Percentiles rank a stretch among this genome's conserved stretches.
Evolutionary conservation across 2,888 invertebrate genomes (phyloP).

Genomic region (Meiosimyza platycephala): DNA sequence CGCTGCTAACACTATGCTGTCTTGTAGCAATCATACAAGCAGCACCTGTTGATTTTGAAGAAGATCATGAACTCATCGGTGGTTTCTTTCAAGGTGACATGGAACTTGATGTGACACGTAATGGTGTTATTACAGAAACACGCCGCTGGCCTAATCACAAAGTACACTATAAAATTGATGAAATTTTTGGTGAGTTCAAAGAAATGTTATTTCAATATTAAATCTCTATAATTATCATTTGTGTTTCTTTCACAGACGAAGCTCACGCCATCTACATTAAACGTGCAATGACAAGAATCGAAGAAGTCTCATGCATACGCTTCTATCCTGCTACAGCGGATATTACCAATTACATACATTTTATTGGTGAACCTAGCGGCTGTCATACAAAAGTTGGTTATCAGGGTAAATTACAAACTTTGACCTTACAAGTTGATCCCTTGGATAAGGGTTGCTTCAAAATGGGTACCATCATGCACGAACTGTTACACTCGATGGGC

Average conservation of each 20-base stretch:
- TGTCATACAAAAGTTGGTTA: constrained; percentile 83
- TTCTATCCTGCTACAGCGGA: constrained; percentile 72
- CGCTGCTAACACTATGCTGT: too few species aligned
- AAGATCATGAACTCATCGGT: constrained; percentile 80
- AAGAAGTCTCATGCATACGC: constrained; percentile 77
- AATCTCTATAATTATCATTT: too few species aligned
- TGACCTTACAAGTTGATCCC: constrained; percentile 51
- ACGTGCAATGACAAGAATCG: constrained; percentile 77
- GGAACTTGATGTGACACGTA: constrained; percentile 71
- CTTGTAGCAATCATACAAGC: too few species aligned
- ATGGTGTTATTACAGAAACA: constrained; percentile 71
- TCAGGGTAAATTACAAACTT: constrained; percentile 60
- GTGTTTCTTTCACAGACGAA: constrained; percentile 48
- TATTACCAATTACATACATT: constrained; percentile 46
- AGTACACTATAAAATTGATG: constrained; percentile 71
- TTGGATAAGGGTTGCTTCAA: constrained; percentile 58
- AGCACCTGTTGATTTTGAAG: too few species aligned
- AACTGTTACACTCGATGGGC: constrained; percentile 80
- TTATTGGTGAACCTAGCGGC: constrained; percentile 67
- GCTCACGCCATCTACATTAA: constrained; percentile 72
- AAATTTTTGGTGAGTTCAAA: constrained; percentile 47
- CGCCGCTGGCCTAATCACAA: constrained; percentile 74
- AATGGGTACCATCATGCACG: constrained; percentile 76
- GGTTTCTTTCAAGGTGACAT: constrained; percentile 82
- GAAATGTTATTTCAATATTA: too few species aligned